These are phyloP conservation scores for Chesias legatella DNA, from an alignment of 2,888 invertebrate species.

Conservation along the genomic window DNA sequence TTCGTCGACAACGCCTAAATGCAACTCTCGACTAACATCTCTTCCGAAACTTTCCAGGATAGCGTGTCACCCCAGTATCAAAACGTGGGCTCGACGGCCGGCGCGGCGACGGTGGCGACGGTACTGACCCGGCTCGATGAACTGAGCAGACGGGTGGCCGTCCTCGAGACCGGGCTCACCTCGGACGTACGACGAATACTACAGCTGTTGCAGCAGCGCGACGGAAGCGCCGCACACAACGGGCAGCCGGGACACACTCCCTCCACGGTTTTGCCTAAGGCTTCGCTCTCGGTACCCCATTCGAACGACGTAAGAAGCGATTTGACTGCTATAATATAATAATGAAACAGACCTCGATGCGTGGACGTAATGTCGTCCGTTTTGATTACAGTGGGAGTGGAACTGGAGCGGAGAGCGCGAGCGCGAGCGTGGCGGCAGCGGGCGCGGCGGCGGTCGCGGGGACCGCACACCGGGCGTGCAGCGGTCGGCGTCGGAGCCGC, in stretches of 20 bases:
- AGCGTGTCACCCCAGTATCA: constrained; percentile 71
- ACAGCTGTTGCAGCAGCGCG: constrained; percentile 80
- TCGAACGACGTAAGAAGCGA: constrained; percentile 53
- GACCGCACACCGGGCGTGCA: constrained; percentile 77
- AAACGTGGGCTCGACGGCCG: constrained; percentile 61
- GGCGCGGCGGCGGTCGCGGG: constrained; percentile 43
- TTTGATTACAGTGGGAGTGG: constrained; percentile 63
- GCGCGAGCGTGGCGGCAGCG: constrained; percentile 35
- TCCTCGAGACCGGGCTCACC: constrained; percentile 86
- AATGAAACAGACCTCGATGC: not conserved
- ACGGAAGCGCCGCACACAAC: constrained; percentile 43
- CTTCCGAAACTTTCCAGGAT: constrained; percentile 49
- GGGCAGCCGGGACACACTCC: constrained; percentile 59
- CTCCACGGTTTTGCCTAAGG: constrained; percentile 60
- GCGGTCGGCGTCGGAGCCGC: constrained; percentile 82
- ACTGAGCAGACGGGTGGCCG: constrained; percentile 84
- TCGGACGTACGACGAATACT: constrained; percentile 88
- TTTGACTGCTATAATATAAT: not conserved
- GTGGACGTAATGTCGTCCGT: not conserved
- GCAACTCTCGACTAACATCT: not conserved
- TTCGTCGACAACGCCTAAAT: too few relatives aligned
- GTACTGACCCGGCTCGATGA: constrained; percentile 85
- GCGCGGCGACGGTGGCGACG: constrained; percentile 68
- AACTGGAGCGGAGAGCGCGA: constrained; percentile 60
- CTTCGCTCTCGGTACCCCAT: constrained; percentile 69